These are phyloP conservation scores for Cinclus cinclus DNA, from an alignment of 2,113 vertebrate genomes.

Conservation along the genomic window DNA sequence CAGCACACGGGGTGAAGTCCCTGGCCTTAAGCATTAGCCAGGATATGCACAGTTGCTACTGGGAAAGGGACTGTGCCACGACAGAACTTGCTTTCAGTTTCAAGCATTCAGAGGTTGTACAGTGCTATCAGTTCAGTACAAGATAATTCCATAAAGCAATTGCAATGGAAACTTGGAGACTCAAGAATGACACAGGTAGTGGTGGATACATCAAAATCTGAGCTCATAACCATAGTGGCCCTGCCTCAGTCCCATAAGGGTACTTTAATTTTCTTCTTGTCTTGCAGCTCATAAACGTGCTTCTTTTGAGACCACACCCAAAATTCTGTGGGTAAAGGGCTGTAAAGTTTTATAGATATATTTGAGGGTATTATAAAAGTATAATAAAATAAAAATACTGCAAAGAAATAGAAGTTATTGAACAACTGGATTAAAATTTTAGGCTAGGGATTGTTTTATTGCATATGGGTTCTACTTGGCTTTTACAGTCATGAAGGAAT, in stretches of 20 bases:
- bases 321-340: slow-evolving; percentile 68
- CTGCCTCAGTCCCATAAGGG: slow-evolving; percentile 50
- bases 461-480: slow-evolving; percentile 14
- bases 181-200: background rate
- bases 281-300: slow-evolving; percentile 70
- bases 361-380: slow-evolving; percentile 65
- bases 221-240: background rate
- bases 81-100: background rate
- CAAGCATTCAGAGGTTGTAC: background rate
- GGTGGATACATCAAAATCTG: slow-evolving; percentile 26
- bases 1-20: background rate
- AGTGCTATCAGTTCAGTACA: background rate
- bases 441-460: slow-evolving; percentile 19
- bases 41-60: background rate
- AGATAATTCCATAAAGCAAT: background rate
- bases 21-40: background rate
- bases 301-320: slow-evolving; percentile 71
- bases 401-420: slow-evolving; percentile 68
- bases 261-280: slow-evolving; percentile 71
- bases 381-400: slow-evolving; percentile 74
- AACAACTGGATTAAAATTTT: slow-evolving; percentile 71
- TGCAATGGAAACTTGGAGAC: slow-evolving; percentile 3
- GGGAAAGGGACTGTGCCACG: background rate
- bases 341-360: slow-evolving; percentile 75
- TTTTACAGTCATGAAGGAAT: slow-evolving; percentile 6